Base-by-base conservation (phyloP, 2,888 invertebrate species). In the Phyllotreta cruciferae region DNA sequence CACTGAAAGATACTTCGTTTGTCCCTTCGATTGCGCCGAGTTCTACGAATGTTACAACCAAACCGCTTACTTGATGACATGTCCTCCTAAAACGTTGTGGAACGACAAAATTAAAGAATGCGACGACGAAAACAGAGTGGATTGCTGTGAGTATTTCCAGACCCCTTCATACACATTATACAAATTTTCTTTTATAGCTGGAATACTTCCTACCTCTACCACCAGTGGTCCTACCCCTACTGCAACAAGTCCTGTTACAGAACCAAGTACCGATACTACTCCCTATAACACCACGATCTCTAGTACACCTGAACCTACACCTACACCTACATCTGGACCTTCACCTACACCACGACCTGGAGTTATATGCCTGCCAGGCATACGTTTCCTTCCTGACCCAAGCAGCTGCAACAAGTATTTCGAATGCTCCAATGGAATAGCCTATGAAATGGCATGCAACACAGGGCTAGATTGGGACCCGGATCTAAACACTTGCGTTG, bases 351-450 rank as follows among this genome's bases (percentile, higher is more conserved):
- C 53, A 38, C 3, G 9, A 3, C 2, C 38, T 5, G n/a, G 14
- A 3, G 7, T 14, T 14, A 44, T 7, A 44, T 44, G 6, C 24
- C 13, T 34, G 1, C 47, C 7, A 41, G 34, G 41, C 35, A 45
- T 24, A 50, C 57, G 6, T 0, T 61, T 38, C 42, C 39, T 36
- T 6, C 61, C 61, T 9, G 45, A 55, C 11, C 45, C 45, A 2
- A 55, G 49, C 10, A 49, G 55, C 49, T 61, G 61, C 35, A 13
- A 14, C 6, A 61, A 61, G 6, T 61, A 35, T 41, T 61, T 49
- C 39, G 61, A 61, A 14, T 61, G 61, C n/a, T 39, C 47, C n/a
- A 35, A 55, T 10, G 37, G 39, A 24, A 11, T 7, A n/a, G 38
- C 54, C 10, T 9, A 14, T 3, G 38, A 49, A 35, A 47, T 55